These are phyloP conservation scores for Notolepis coatsorum DNA, from an alignment of 2,797 vertebrate genomes.

Conservation along the genomic window DNA sequence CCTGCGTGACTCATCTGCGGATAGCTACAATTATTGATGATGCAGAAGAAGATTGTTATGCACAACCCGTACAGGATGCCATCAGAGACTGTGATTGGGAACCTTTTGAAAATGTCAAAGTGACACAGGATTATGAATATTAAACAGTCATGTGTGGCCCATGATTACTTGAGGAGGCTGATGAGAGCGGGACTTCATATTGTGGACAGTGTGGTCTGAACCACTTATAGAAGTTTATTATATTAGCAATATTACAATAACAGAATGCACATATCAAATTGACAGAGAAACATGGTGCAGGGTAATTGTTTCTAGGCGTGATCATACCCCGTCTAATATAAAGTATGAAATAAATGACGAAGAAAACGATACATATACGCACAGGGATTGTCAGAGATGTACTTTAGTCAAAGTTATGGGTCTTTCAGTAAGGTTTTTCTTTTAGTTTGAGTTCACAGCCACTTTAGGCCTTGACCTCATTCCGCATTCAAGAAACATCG, in stretches of 20 bases:
- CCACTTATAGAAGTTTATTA: constrained; percentile 11
- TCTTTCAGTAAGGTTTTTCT: background rate
- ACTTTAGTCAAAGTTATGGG: constrained; percentile 9
- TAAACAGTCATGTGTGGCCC: constrained; percentile 75
- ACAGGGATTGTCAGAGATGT: constrained; percentile 26
- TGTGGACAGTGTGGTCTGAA: constrained; percentile 27
- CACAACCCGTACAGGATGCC: constrained; percentile 75
- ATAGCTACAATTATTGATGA: constrained; percentile 76
- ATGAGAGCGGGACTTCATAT: constrained; percentile 40
- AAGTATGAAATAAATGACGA: constrained; percentile 13
- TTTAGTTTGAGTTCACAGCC: background rate
- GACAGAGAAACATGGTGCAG: constrained; percentile 19
- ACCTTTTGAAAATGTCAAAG: constrained; percentile 86
- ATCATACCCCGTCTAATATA: constrained; percentile 17
- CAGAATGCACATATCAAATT: constrained; percentile 27
- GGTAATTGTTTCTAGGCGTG: constrained; percentile 40
- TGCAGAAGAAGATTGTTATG: constrained; percentile 79
- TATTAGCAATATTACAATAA: background rate
- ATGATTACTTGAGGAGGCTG: constrained; percentile 76
- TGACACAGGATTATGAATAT: constrained; percentile 85
- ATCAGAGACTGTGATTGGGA: constrained; percentile 79
- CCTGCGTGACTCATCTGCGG: constrained; percentile 63
- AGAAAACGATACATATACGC: background rate
- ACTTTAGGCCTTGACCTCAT: background rate
- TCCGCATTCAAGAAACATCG: background rate